Base-by-base conservation (phyloP, 2,888 invertebrate species). In the Nomada ferruginata region DNA sequence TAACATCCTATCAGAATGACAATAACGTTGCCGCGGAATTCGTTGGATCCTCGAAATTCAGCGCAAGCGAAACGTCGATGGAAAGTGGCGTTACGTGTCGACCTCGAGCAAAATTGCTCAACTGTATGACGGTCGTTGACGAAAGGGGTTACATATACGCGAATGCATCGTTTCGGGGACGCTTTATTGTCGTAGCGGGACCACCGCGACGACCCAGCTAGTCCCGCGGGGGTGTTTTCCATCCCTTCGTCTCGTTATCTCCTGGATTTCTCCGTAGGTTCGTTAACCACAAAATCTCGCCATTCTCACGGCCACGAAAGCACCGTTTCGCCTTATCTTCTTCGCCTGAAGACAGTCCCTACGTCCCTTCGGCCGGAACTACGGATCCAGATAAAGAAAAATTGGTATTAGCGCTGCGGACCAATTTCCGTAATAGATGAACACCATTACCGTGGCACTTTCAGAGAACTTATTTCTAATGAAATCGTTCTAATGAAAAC, bases 181-280 rank as follows among this genome's bases (percentile, higher is more conserved):
- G 81, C 47, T 86, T 86, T 86, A 86, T 86, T 75, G 83, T 65
- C 84, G 80, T 74, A 69, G 53, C 75, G 85, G 76, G 83, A 72
- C 71, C 79, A 59, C 57, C 69, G 61, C 78, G 69, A 80, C 75
- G 76, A 75, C 53, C 72, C 61, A 13, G 53, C 76, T 82, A 81
- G 76, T 90, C 91, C 89, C 90, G 69, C 66, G 86, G 88, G 91
- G 88, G 86, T 89, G 87, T 91, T 92, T 90, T 89, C 91, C 90
- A 86, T 90, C 82, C 60, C 71, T 63, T 47, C 63, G 63, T 76
- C 55, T 89, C 84, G 91, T 91, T 92, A 92, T 92, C 91, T 91
- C 89, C 42, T 83, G 89, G 90, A 90, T 89, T 89, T 85, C 89
- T 82, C 73, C 83, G 82, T 86, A 87, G 87, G 85, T 91, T 91